These are phyloP conservation scores for Pogonomyrmex californicus DNA, from an alignment of 1,140 invertebrate species.

Conservation along the genomic window DNA sequence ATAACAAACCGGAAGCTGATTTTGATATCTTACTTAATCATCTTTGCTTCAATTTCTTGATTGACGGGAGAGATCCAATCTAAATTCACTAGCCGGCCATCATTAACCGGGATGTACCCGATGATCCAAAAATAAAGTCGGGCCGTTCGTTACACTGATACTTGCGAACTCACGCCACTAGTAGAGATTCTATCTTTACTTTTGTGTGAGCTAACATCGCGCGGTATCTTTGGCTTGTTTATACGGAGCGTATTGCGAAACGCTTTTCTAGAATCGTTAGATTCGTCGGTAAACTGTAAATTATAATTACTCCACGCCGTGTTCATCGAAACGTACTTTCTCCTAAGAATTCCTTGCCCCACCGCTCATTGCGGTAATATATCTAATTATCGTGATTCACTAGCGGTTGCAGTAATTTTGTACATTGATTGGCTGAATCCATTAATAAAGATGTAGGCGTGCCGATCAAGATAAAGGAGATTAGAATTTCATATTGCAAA, in stretches of 20 bases:
- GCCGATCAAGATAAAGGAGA: not conserved
- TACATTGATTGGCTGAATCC: not conserved
- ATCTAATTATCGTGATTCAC: constrained; percentile 26
- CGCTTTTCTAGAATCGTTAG: constrained; percentile 69
- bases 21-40: constrained; percentile 19
- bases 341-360: not conserved
- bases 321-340: constrained; percentile 37
- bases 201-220: constrained; percentile 70
- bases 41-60: not conserved
- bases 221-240: constrained; percentile 76
- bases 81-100: constrained; percentile 40
- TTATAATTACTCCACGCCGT: constrained; percentile 60
- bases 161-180: constrained; percentile 57
- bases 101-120: constrained; percentile 46
- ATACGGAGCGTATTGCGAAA: constrained; percentile 69
- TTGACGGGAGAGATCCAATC: constrained; percentile 37
- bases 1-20: constrained; percentile 41
- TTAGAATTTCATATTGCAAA: not conserved
- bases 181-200: constrained; percentile 71
- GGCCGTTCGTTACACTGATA: constrained; percentile 51
- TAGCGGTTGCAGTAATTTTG: not conserved
- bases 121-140: constrained; percentile 69
- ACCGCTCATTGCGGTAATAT: not conserved
- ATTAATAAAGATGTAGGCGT: not conserved
- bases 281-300: constrained; percentile 54